A percentile compares a stretch with the other conserved stretches of the same genome.
phyloP scores from a whole-genome alignment of 2,888 invertebrate species.

The Helobdella robusta region DNA sequence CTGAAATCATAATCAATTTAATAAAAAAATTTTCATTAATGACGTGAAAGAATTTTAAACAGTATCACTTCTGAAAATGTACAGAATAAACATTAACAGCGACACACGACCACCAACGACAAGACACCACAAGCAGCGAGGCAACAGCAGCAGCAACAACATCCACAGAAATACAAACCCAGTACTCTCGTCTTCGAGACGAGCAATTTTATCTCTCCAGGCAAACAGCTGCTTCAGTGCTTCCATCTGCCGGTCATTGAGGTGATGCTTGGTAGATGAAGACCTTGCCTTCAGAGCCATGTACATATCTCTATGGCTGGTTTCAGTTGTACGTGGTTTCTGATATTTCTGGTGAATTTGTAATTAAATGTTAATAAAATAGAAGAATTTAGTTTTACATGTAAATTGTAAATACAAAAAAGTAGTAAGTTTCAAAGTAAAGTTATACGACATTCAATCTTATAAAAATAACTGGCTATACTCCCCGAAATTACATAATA shows the following conservation, averaged over 20 bases:
- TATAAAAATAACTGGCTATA: no score
- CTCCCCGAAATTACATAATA: not conserved
- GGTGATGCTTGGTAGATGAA: slow-evolving; percentile 61
- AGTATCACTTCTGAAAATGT: no score
- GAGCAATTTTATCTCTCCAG: slow-evolving; percentile 78
- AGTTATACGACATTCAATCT: no score
- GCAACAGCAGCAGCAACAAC: not conserved
- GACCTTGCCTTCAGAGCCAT: not conserved
- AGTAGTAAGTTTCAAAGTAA: no score
- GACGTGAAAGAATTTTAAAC: not conserved
- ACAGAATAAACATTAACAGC: no score
- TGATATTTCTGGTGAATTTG: slow-evolving; percentile 67
- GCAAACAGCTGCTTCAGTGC: slow-evolving; percentile 70
- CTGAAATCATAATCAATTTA: not conserved
- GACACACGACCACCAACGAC: not conserved
- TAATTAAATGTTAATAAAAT: no score
- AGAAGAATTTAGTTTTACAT: no score
- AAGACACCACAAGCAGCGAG: not conserved
- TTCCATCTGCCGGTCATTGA: slow-evolving; percentile 73
- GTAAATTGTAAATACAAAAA: no score
- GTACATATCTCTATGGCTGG: slow-evolving; percentile 68
- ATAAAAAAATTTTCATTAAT: not conserved
- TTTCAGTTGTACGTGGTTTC: slow-evolving; percentile 63
- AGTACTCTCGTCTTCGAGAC: slow-evolving; percentile 80
- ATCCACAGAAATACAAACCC: slow-evolving; percentile 52